Base-by-base conservation (phyloP, 2,113 vertebrate genomes). In the Larimichthys crocea region DNA sequence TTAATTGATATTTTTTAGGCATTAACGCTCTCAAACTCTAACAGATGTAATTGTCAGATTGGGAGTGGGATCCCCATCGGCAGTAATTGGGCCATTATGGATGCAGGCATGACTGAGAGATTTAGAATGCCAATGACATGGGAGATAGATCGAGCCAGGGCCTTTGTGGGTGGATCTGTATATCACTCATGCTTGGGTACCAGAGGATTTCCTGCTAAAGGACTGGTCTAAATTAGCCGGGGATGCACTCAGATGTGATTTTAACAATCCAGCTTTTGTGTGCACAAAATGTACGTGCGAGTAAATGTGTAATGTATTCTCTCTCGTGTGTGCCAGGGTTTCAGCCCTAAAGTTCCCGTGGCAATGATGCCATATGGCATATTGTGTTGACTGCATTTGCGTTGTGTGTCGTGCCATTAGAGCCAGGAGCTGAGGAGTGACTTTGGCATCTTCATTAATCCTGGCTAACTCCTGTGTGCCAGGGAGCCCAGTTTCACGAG, bases 1-100 rank as follows among this genome's bases (percentile, higher is more conserved):
- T 94, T 94, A 95, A 95, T 95, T 95, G 92, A 95, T 95, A 94
- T 95, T 94, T 95, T 93, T 94, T 92, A 93, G 91, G 93, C 93
- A 95, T 94, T 95, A 94, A 94, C 89, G 90, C 93, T 93, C 91
- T 94, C 90, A 92, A 91, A 93, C 85, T 92, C 94, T 89, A 94
- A 94, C 92, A 94, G 93, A 95, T 95, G 94, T 95, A 92, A 95
- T 95, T 94, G 93, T 95, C 94, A 93, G 91, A 92, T 82, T 88
- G 92, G 91, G 92, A 93, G 83, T 92, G 81, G 89, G 87, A 93
- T 92, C 91, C 94, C 93, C 92, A 90, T 91, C 79, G 92, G 91
- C 91, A 93, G 94, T 94, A 94, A 95, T 95, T 95, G 94, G 92
- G 82, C 90, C 88, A 91, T 95, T 94, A 95, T 95, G 94, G 94